Conservation (phyloP, 1,140 invertebrate genomes). For the Drosophila nigromelanica region DNA sequence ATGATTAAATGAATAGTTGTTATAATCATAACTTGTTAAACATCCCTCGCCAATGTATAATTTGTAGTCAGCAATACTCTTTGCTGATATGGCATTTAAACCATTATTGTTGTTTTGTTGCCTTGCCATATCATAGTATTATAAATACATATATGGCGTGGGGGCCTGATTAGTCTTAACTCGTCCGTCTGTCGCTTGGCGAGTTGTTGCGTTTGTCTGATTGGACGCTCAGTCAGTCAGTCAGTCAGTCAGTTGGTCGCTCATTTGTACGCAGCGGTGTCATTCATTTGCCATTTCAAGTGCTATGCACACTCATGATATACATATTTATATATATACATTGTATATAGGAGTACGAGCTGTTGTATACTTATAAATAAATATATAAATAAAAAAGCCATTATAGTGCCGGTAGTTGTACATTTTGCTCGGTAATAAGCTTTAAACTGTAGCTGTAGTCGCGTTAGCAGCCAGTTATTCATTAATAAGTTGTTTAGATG, state of each 20-base stretch:
- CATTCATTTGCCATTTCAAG: constrained; percentile 81
- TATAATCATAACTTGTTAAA: not conserved
- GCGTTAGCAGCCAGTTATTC: constrained; percentile 59
- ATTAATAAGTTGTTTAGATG: constrained; percentile 79
- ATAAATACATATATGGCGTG: constrained; percentile 55
- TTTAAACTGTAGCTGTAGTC: constrained; percentile 63
- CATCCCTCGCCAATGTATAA: constrained; percentile 53
- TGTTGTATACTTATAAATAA: constrained; percentile 24
- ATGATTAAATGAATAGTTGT: too few species aligned
- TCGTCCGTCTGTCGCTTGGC: constrained; percentile 50
- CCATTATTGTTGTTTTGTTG: constrained; percentile 62
- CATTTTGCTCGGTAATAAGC: constrained; percentile 66
- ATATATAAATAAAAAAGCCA: constrained; percentile 22
- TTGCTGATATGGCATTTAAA: constrained; percentile 79
- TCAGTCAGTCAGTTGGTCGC: constrained; percentile 44
- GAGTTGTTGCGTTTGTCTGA: constrained; percentile 17
- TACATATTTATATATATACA: constrained; percentile 13
- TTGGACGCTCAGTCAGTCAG: constrained; percentile 8
- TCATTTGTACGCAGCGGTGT: constrained; percentile 66
- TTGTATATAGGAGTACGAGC: constrained; percentile 34
- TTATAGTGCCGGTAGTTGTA: constrained; percentile 60
- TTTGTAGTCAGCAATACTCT: constrained; percentile 75
- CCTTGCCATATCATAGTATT: constrained; percentile 54
- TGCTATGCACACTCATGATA: constrained; percentile 68
- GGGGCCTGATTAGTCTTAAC: constrained; percentile 79